A percentile compares a stretch with the other conserved stretches of the same genome.
Evolutionary conservation across 2,797 vertebrate species (phyloP).

Genomic region (Decapterus maruadsi): DNA sequence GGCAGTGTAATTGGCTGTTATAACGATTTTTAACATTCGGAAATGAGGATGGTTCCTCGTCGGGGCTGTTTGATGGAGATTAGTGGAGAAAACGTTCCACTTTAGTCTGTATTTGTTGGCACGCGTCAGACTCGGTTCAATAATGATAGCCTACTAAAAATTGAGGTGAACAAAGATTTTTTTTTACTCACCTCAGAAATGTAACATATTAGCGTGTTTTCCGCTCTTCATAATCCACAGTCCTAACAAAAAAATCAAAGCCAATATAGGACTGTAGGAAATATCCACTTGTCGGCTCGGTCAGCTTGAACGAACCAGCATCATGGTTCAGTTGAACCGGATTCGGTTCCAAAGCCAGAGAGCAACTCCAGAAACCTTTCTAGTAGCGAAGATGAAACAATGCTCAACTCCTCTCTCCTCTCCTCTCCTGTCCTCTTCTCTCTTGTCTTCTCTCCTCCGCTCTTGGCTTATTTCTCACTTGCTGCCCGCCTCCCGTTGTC

Average conservation of each 20-base stretch:
- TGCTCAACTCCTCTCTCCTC: conserved; percentile 64
- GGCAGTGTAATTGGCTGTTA: conserved; percentile 3
- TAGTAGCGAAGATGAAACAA: conserved; percentile 58
- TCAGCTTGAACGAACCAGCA: conserved; percentile 47
- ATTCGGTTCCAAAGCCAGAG: conserved; percentile 31
- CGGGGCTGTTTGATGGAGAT: background rate
- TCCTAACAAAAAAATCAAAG: background rate
- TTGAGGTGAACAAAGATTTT: conserved; percentile 60
- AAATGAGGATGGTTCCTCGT: background rate
- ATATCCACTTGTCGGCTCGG: conserved; percentile 15
- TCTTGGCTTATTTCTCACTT: conserved; percentile 42
- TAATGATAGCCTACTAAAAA: background rate
- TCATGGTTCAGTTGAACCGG: conserved; percentile 23
- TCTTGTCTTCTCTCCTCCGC: conserved; percentile 49
- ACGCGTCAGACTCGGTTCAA: background rate
- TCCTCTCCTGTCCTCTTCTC: conserved; percentile 23
- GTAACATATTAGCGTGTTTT: conserved; percentile 44
- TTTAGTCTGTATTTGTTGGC: background rate
- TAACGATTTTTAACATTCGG: conserved; percentile 7
- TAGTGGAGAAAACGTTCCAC: background rate
- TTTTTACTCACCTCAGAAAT: conserved; percentile 70
- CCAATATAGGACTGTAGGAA: background rate
- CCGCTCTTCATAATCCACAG: conserved; percentile 28
- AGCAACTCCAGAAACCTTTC: conserved; percentile 61
- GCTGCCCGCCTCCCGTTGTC: conserved; percentile 31